Evolutionary conservation across 2,888 invertebrate genomes (phyloP).

Genomic region (Orthonychiurus folsomi): DNA sequence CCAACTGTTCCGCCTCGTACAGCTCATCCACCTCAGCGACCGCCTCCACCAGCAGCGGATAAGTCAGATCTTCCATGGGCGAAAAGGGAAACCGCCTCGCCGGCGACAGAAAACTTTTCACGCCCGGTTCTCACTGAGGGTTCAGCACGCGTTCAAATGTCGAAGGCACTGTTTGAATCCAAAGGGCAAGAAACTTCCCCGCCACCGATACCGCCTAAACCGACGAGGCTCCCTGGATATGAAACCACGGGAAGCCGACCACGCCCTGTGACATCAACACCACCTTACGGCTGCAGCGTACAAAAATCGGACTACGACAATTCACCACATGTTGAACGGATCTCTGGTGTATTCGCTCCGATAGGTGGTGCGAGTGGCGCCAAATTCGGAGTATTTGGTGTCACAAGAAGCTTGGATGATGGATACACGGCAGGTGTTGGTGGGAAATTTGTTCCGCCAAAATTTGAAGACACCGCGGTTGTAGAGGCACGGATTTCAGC

Average conservation of each 20-base stretch:
- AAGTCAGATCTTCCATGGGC: conserved; percentile 35
- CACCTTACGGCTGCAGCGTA: neutral
- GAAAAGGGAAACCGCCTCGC: conserved; percentile 21
- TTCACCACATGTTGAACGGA: conserved; percentile 1
- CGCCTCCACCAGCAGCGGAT: conserved; percentile 21
- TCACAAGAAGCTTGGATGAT: conserved; percentile 33
- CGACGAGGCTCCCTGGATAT: neutral
- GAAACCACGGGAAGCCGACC: neutral
- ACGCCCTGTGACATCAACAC: neutral
- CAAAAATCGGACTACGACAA: conserved; percentile 16
- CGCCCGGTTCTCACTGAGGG: conserved; percentile 5
- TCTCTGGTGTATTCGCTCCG: neutral
- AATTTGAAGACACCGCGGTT: neutral
- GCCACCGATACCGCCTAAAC: conserved; percentile 9
- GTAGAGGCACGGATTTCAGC: neutral
- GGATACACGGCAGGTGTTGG: conserved; percentile 24
- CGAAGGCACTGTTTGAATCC: conserved; percentile 32
- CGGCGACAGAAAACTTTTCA: neutral
- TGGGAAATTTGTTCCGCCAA: conserved; percentile 9
- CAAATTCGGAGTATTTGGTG: conserved; percentile 25
- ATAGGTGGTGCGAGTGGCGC: conserved; percentile 10
- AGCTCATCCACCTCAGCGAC: conserved; percentile 17
- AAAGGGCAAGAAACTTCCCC: conserved; percentile 14
- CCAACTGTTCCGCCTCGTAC: conserved; percentile 8
- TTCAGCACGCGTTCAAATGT: conserved; percentile 24